A percentile compares a stretch with the other conserved stretches of the same genome.
These are phyloP conservation scores for Helarctos malayanus DNA, from an alignment of 2,797 vertebrate genomes.

Conservation along the genomic window DNA sequence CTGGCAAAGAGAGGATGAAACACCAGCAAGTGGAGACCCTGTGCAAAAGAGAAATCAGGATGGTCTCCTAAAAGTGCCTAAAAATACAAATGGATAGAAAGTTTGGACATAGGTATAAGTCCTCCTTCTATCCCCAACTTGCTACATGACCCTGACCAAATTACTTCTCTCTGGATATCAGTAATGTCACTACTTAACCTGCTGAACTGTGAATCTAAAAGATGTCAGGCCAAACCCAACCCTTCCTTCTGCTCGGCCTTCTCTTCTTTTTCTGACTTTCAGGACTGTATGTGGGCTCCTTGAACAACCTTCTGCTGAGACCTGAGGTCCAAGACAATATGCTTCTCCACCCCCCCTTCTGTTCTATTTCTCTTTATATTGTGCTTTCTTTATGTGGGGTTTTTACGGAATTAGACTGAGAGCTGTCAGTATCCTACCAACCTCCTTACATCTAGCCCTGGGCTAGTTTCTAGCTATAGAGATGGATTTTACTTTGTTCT, in stretches of 20 bases:
- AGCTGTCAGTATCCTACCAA: background rate
- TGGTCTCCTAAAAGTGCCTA: background rate
- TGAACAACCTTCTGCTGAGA: background rate
- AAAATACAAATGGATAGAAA: background rate
- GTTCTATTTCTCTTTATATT: slow-evolving; percentile 10
- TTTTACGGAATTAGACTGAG: background rate
- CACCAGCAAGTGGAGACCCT: background rate
- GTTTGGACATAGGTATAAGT: background rate
- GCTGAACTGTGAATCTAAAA: background rate
- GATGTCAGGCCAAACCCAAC: background rate
- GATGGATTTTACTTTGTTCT: background rate
- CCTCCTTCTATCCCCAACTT: background rate
- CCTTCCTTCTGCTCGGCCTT: background rate
- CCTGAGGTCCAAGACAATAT: background rate
- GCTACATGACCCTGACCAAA: background rate
- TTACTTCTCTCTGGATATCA: background rate
- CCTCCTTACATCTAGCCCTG: background rate
- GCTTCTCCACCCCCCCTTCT: background rate
- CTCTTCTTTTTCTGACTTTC: slow-evolving; percentile 26
- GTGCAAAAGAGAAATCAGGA: background rate
- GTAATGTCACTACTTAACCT: background rate
- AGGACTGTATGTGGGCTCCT: background rate
- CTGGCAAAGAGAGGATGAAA: background rate
- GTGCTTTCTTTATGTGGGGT: background rate
- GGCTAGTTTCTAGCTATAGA: background rate